phyloP scores from a whole-genome alignment of 2,113 vertebrate species.

The Dipodomys spectabilis region DNA sequence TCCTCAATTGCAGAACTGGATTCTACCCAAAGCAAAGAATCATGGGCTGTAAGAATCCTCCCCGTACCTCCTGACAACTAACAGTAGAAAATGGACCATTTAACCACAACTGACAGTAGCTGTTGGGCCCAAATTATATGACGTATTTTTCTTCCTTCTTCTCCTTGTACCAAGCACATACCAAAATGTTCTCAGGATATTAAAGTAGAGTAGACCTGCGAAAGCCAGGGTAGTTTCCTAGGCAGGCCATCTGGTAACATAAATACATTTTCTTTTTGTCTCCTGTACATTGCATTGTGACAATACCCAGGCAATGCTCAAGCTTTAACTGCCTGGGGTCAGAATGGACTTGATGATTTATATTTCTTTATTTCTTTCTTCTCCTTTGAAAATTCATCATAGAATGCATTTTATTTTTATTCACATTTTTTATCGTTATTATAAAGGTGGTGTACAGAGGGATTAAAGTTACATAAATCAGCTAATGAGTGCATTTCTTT shows the following conservation, averaged over 20 bases:
- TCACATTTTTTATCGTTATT: background rate
- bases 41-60: background rate
- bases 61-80: background rate
- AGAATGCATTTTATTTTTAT: too few relatives aligned
- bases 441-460: too few relatives aligned
- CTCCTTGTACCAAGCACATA: background rate
- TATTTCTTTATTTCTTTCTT: slow-evolving; percentile 29
- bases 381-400: background rate
- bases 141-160: background rate
- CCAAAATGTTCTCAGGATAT: background rate
- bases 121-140: background rate
- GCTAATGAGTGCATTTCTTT: too few relatives aligned
- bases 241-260: background rate
- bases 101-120: background rate
- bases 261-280: background rate
- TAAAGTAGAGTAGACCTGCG: background rate
- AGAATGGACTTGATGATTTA: background rate
- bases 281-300: background rate
- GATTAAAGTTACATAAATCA: too few relatives aligned
- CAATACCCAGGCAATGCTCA: background rate
- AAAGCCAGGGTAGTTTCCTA: background rate
- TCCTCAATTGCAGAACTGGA: background rate
- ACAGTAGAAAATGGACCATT: background rate
- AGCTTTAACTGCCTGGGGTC: background rate
- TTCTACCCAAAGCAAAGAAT: slow-evolving; percentile 47